Evolutionary conservation across 2,797 vertebrate species (phyloP).

Genomic region (Cetoscarus ocellatus): DNA sequence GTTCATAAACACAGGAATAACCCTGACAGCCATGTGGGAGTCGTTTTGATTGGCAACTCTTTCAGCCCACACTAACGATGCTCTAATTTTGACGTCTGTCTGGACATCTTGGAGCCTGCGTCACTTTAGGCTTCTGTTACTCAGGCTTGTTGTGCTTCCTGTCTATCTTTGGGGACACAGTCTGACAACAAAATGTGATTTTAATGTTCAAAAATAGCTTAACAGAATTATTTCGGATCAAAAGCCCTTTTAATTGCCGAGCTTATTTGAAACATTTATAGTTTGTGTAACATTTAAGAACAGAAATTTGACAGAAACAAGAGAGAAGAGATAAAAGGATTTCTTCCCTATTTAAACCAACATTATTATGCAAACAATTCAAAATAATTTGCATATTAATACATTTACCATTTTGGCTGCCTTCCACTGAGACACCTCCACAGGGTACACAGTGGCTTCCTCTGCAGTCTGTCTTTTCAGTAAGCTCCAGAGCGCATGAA

Average conservation of each 20-base stretch:
- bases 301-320: background rate
- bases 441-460: background rate
- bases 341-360: no score
- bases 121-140: slow-evolving; percentile 11
- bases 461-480: background rate
- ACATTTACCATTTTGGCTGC: background rate
- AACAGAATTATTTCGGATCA: slow-evolving; percentile 12
- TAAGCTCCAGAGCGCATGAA: background rate
- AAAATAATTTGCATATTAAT: background rate
- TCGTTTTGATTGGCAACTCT: slow-evolving; percentile 25
- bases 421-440: background rate
- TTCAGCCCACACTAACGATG: slow-evolving; percentile 28
- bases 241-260: background rate
- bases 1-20: slow-evolving; percentile 24
- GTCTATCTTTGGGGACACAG: slow-evolving; percentile 4
- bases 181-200: slow-evolving; percentile 5
- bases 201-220: background rate
- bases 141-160: background rate
- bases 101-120: slow-evolving; percentile 8
- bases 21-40: slow-evolving; percentile 31
- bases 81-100: slow-evolving; percentile 16
- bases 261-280: background rate
- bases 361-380: no score
- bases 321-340: background rate
- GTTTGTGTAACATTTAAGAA: background rate